These are phyloP conservation scores for Gadopsis marmoratus DNA, from an alignment of 2,797 vertebrate species.

Conservation along the genomic window DNA sequence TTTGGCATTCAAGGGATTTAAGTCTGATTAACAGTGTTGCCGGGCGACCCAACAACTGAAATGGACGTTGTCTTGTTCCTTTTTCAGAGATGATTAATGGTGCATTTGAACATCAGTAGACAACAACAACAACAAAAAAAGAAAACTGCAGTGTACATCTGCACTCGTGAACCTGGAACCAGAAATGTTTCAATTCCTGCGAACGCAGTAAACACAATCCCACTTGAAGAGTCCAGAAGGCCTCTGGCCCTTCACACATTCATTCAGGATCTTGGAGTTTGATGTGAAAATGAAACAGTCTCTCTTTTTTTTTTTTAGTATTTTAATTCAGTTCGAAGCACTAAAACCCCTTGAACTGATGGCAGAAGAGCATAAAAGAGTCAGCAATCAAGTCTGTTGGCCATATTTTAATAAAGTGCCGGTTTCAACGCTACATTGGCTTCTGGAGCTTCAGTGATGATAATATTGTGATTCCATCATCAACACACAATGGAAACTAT, in stretches of 20 bases:
- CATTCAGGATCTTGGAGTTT: constrained; percentile 1
- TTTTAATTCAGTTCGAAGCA: constrained; percentile 42
- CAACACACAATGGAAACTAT: background rate
- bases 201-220: background rate
- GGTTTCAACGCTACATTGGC: constrained; percentile 10
- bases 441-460: background rate
- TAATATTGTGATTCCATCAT: constrained; percentile 4
- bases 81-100: background rate
- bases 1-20: constrained; percentile 11
- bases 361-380: background rate
- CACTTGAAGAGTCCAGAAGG: background rate
- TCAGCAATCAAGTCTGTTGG: background rate
- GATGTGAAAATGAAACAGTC: constrained; percentile 13
- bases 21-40: constrained; percentile 30
- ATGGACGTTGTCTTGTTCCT: constrained; percentile 10
- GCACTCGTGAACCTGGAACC: background rate
- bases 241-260: background rate
- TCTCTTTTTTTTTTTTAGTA: background rate
- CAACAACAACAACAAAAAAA: background rate
- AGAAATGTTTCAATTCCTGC: background rate
- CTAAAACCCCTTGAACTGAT: constrained; percentile 10
- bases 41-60: constrained; percentile 24
- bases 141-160: background rate
- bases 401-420: background rate
- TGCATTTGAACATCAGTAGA: background rate